Evolutionary conservation across 2,797 vertebrate species (phyloP).

Genomic region (Tolypeutes matacus): DNA sequence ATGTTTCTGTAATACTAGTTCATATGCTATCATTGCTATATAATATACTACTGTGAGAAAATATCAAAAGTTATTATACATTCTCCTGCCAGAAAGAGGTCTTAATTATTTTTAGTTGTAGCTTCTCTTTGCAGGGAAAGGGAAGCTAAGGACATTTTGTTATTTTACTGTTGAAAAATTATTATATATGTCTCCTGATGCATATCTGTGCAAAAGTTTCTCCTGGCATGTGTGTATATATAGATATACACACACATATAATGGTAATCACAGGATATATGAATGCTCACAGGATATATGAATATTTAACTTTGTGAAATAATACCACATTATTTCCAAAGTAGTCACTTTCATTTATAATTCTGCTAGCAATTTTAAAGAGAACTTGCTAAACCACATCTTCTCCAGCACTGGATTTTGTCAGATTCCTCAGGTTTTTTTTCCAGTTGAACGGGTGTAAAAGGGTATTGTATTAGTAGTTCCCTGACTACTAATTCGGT

Average conservation of each 20-base stretch:
- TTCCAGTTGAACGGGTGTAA: background rate
- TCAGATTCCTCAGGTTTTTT: background rate
- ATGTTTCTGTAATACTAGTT: background rate
- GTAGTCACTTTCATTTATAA: background rate
- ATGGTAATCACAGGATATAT: too few species aligned
- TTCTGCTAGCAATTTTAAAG: background rate
- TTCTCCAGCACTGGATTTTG: constrained; percentile 21
- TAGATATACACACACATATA: too few species aligned
- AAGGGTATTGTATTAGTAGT: background rate
- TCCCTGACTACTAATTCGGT: background rate
- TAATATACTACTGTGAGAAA: background rate
- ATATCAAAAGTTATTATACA: background rate
- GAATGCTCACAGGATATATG: background rate
- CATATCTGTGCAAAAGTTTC: background rate
- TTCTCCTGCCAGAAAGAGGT: background rate
- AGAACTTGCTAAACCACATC: background rate
- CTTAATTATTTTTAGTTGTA: background rate
- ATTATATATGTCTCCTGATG: background rate
- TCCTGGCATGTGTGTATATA: background rate
- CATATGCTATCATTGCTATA: background rate
- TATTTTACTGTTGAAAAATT: constrained; percentile 13
- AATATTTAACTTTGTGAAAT: background rate
- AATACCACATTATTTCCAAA: background rate
- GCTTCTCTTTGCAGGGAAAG: background rate
- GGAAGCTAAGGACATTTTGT: background rate